phyloP scores from a whole-genome alignment of 2,888 invertebrate species.

The Cephalotes varians region DNA sequence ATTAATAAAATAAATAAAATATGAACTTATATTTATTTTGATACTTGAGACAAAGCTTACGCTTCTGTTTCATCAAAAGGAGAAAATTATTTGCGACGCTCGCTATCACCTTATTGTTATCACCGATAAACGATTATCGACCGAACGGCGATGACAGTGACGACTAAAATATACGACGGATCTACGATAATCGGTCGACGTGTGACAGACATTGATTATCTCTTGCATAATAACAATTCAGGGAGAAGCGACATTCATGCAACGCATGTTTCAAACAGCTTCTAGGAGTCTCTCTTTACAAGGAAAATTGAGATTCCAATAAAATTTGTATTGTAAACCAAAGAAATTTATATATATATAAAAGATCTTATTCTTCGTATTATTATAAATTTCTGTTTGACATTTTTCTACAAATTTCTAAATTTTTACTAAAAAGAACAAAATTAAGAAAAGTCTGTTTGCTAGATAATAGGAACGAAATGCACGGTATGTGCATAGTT shows the following conservation, averaged over 20 bases:
- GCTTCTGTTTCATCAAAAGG: slow-evolving; percentile 4
- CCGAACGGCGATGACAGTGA: slow-evolving; percentile 13
- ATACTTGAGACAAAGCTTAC: not conserved
- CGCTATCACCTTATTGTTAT: slow-evolving; percentile 6
- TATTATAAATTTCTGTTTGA: not conserved
- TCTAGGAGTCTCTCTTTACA: not conserved
- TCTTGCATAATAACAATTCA: slow-evolving; percentile 51
- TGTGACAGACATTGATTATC: slow-evolving; percentile 36
- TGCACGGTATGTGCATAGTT: slow-evolving; percentile 17
- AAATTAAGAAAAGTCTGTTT: not conserved
- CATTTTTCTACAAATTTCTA: not conserved
- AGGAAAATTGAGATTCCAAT: not conserved
- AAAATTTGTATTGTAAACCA: not conserved
- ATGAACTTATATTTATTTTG: not conserved
- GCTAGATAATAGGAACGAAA: not conserved
- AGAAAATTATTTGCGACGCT: slow-evolving; percentile 19
- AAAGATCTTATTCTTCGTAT: not conserved
- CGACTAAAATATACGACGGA: slow-evolving; percentile 16
- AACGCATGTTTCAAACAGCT: not conserved
- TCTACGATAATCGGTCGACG: slow-evolving; percentile 35
- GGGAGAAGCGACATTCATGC: not conserved
- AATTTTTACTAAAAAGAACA: not conserved
- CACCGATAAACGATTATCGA: slow-evolving; percentile 38
- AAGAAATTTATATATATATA: not conserved
- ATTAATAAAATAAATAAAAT: not conserved